phyloP scores from a whole-genome alignment of 2,888 invertebrate genomes.

The Melinaea marsaeus region DNA sequence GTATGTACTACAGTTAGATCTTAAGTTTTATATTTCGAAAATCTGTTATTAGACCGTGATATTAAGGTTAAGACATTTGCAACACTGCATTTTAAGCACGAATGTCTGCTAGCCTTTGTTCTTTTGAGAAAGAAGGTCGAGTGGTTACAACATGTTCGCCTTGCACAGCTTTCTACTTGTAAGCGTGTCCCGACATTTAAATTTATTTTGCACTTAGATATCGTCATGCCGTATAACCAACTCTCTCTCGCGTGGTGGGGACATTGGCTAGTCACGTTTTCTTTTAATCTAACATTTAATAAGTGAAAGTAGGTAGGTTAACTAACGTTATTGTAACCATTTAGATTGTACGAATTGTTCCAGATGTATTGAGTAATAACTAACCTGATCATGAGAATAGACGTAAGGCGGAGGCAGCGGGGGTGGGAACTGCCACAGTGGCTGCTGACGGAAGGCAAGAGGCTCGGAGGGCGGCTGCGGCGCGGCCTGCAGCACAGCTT shows the following conservation, averaged over 20 bases:
- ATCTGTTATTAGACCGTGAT: conserved; percentile 63
- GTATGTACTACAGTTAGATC: conserved; percentile 39
- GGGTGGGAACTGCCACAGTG: conserved; percentile 91
- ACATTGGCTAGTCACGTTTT: conserved; percentile 68
- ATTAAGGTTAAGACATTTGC: conserved; percentile 63
- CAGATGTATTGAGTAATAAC: conserved; percentile 42
- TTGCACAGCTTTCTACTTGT: conserved; percentile 75
- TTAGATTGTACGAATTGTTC: conserved; percentile 5
- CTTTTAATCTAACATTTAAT: conserved; percentile 58
- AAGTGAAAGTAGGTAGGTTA: conserved; percentile 29
- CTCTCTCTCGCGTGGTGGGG: conserved; percentile 67
- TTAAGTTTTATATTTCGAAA: conserved; percentile 50
- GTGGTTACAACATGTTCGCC: conserved; percentile 72
- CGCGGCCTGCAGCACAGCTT: conserved; percentile 80
- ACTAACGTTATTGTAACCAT: conserved; percentile 30
- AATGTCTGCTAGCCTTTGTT: conserved; percentile 66
- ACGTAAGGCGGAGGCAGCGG: conserved; percentile 87
- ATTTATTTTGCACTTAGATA: conserved; percentile 73
- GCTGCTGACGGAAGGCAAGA: conserved; percentile 81
- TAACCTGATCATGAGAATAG: conserved; percentile 88
- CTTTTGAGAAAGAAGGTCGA: conserved; percentile 72
- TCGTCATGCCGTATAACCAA: conserved; percentile 53
- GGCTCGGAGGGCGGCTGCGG: conserved; percentile 73
- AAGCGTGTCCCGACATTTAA: conserved; percentile 74
- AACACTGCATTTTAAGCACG: conserved; percentile 52